Evolutionary conservation across 2,113 vertebrate species (phyloP), one percentile per base, ranked within the genome.

Genomic region (Rhineura floridana): DNA sequence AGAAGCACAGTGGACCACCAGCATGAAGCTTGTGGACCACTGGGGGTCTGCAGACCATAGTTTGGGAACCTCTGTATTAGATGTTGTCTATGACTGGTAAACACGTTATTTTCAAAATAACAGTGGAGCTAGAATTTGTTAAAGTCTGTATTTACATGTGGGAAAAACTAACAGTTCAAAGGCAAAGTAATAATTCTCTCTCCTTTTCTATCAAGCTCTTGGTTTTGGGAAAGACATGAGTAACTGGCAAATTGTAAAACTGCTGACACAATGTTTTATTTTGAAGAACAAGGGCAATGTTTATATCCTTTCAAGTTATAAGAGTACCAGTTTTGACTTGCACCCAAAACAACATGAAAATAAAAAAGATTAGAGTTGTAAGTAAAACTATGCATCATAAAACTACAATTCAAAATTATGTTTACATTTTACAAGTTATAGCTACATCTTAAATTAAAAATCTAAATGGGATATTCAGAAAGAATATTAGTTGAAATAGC

Each of bases 211-310:
- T 33, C 63, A 65, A 65, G 33, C 59, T 62, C 23, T 73, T 59
- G 10, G 65, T 88, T 39, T 39, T 36, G 78, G 85, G 87, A 84
- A 85, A 75, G 25, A 79, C 67, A 52, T 62, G 77, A 85, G 55
- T 80, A 83, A 87, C 52, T 89, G 79, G 70, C 79, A 65, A 44
- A 78, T 21, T 33, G 42, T 91, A 89, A 83, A 94, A 91, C 42
- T 44, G 44, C 87, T 94, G 73, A 62, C 75, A 88, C 72, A 92
- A 80, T 70, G 42, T 50, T 92, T 48, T 30, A 84, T 15, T 86
- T 88, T 73, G 82, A 85, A n/a, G 87, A 73, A 73, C 62, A 86
- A 30, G 48, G 52, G 76, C 63, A 81, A 44, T 55, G 36, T 70
- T 72, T 81, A 69, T 72, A 70, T 9, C 21, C 36, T 81, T 75